Base-by-base conservation (phyloP, 2,888 invertebrate genomes). In the Chloroclystis v-ata region DNA sequence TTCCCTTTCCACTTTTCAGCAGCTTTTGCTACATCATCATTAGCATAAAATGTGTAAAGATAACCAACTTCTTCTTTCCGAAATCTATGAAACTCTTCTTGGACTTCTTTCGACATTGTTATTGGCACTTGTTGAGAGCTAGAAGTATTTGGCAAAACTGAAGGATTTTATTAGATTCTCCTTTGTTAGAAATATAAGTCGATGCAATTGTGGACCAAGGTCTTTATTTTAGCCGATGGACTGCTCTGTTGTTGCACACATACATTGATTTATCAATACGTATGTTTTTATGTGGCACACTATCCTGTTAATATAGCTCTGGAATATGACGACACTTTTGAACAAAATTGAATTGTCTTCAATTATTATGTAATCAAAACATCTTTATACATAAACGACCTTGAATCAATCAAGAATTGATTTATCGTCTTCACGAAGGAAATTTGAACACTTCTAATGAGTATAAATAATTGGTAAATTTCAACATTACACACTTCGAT, bases 1-100 rank as follows among this genome's bases (percentile, higher is more conserved):
- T 82, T 85, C 7, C 65, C 59, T 55, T 77, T 82, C 79, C 81
- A 83, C 0, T 54, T 63, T 1, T 75, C 71, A 0, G 63, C 72
- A 2, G 69, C 70, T 9, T 61, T 72, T 0, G 59, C 45, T 0
- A 72, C 65, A 28, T 54, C 55, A 0, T 67, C 57, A 0, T 62
- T 59, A 0, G 71, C 54, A 46, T 78, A 80, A 53, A 71, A 75
- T 0, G 81, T 65, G 1, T 69, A 75, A 1, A 79, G 49, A 47
- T 65, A 56, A 0, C 74, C 75, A 1, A 81, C 64, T 14, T 83
- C 79, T 55, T 79, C 76, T 59, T 66, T 81, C 11, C 54, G 71
- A 13, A 77, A 56, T 51, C 74, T 79, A 0, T 78, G 43, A 47
- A 75, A 75, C 1, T 54, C 49, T 5, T 70, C 72, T 51, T 82